Percentiles rank a stretch among this genome's conserved stretches.
Evolutionary conservation across 2,888 invertebrate genomes (phyloP).

Genomic region (Arctia plantaginis): DNA sequence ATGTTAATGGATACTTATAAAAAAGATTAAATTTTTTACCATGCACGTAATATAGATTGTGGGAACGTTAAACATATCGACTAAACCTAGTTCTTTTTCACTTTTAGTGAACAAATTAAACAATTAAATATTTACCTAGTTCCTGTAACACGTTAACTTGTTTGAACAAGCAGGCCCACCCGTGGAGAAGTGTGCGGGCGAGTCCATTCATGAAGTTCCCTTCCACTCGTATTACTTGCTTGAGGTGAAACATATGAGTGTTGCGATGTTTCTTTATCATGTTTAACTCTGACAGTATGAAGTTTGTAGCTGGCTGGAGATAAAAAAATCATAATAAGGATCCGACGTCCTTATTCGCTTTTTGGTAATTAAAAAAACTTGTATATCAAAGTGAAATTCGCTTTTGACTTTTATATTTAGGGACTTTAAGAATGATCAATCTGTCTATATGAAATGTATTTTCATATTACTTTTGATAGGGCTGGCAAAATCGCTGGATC

Average conservation of each 20-base stretch:
- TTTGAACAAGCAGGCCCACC: conserved; percentile 82
- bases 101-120: not conserved
- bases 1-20: too few relatives aligned
- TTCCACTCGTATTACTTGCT: conserved; percentile 87
- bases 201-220: conserved; percentile 83
- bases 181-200: conserved; percentile 80
- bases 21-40: too few relatives aligned
- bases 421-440: too few relatives aligned
- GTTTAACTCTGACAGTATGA: conserved; percentile 88
- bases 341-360: not conserved
- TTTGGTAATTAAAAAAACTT: not conserved
- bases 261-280: conserved; percentile 88
- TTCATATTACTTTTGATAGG: too few relatives aligned
- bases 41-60: too few relatives aligned
- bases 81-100: too few relatives aligned
- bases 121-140: conserved; percentile 52
- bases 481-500: too few relatives aligned
- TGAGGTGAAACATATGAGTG: conserved; percentile 88
- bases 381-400: not conserved
- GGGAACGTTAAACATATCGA: too few relatives aligned
- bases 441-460: too few relatives aligned
- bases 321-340: not conserved
- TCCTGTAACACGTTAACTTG: conserved; percentile 60
- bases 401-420: too few relatives aligned
- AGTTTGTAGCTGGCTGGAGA: conserved; percentile 89